Base-by-base conservation (phyloP, 35 echinoderm and acorn worm species). In the Nesometra sesokonis region DNA sequence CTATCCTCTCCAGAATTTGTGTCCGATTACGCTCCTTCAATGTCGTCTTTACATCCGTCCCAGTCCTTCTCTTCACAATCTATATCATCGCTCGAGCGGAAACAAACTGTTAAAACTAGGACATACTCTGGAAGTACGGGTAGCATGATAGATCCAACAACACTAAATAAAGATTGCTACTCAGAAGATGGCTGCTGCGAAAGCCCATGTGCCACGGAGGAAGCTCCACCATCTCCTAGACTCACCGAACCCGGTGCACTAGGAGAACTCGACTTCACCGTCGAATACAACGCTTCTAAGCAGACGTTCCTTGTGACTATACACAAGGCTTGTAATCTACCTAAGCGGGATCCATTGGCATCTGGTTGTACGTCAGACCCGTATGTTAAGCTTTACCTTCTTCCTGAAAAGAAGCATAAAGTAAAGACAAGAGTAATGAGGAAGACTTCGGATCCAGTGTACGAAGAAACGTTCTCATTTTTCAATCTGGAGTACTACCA, bases 321-420 rank as follows among this genome's bases (percentile, higher is more conserved):
- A 30, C 96, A 99, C 82, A 87, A 87, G 47, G 96, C 96, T 3
- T 87, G 86, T 47, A 89, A 90, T 34, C 82, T 99, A 34, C 96
- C 96, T 13, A 82, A 85, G 29, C 94, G 92, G 82, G 96, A 99
- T 83, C 92, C 90, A 0, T 85, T 89, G 35, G 92, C 81, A 35
- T 67, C 52, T 67, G 52, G 87, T 37, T 90, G 92, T 39, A 91
- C 92, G 32, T 94, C 96, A 23, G 96, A 99, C 79, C 96, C 96
- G 31, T 99, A 99, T 79, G 91, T 99, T 43, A 99, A 99, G 92
- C 87, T 99, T 3, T 99, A 93, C 80, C 87, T 99, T 31, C 86
- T 99, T 31, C 96, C 96, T 17, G 96, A 99, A 78, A 99, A 99
- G 88, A 99, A 99, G 77, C 96, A 99, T 79, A 99, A 99, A 88